A percentile compares a stretch with the other conserved stretches of the same genome.
Evolutionary conservation across 2,888 invertebrate genomes (phyloP).

Genomic region (Steinernema scapterisci): DNA sequence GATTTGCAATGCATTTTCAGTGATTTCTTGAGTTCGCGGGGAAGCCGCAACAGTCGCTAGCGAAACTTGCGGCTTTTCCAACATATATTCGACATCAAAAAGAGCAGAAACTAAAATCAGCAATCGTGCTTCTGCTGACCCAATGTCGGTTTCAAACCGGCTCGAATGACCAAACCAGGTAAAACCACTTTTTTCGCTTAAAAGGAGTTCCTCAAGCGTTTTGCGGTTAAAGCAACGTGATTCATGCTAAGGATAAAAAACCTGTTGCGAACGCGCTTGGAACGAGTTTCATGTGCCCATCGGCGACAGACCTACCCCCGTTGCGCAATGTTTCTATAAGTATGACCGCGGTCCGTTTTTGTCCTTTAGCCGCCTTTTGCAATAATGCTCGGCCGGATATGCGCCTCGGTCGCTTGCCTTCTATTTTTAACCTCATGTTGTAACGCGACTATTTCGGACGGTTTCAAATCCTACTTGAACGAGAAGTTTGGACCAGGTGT

Average conservation of each 20-base stretch:
- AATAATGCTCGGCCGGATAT: not conserved
- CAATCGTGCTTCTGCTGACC: not conserved
- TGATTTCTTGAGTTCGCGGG: too few relatives aligned
- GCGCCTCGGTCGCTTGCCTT: too few relatives aligned
- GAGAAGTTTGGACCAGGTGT: constrained; percentile 42
- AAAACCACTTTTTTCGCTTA: not conserved
- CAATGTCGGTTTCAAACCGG: not conserved
- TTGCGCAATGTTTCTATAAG: constrained; percentile 26
- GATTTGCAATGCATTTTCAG: too few relatives aligned
- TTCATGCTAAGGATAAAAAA: not conserved
- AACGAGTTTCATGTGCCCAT: constrained; percentile 17
- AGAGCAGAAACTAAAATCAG: too few relatives aligned
- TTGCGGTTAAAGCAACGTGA: constrained; percentile 17
- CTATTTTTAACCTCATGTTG: not conserved
- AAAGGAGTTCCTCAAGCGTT: not conserved
- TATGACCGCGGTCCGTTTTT: not conserved
- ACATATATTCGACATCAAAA: too few relatives aligned
- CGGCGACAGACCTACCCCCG: not conserved
- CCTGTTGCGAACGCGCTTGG: not conserved
- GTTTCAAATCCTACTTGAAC: constrained; percentile 9
- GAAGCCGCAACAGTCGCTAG: too few relatives aligned
- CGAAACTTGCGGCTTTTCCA: too few relatives aligned
- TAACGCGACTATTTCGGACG: not conserved
- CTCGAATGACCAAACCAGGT: not conserved
- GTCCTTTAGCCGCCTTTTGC: not conserved